Conservation (phyloP, 64 coral and sea anemone species). For the Hydrozoanthus tunicans region DNA sequence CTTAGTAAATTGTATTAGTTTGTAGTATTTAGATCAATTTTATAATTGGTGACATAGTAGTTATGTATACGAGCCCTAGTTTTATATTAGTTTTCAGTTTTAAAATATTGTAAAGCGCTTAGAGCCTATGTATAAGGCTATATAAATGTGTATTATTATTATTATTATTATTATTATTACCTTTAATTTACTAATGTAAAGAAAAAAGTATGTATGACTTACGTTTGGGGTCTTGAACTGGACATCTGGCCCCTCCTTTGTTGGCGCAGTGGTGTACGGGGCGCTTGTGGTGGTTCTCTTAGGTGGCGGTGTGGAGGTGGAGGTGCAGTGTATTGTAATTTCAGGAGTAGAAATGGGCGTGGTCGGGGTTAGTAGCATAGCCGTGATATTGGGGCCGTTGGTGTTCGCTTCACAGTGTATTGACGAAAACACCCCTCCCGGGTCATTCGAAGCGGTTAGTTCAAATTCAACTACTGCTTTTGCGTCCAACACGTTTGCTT, state of each 20-base stretch:
- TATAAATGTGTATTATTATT: no score
- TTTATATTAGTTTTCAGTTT: no score
- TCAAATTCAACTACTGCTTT: not conserved
- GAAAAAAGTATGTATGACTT: not conserved
- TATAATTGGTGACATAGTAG: no score
- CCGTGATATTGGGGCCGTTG: not conserved
- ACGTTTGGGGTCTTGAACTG: conserved; percentile 28
- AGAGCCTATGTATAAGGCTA: no score
- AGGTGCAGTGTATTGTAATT: not conserved
- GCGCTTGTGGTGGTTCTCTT: not conserved
- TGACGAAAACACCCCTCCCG: not conserved
- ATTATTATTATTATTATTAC: no score
- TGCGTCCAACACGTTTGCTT: not conserved
- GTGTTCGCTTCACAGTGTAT: conserved; percentile 31
- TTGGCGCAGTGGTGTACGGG: not conserved
- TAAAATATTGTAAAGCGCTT: no score
- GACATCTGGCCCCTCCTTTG: not conserved
- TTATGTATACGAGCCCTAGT: no score
- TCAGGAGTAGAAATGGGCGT: not conserved
- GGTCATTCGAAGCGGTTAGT: not conserved
- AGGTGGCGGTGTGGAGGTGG: not conserved
- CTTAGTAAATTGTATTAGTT: no score
- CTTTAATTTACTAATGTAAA: no score
- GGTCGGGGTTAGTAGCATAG: conserved; percentile 38
- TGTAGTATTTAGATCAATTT: no score